Evolutionary conservation across 2,888 invertebrate species (phyloP).

Genomic region (Drosophila neonasuta): DNA sequence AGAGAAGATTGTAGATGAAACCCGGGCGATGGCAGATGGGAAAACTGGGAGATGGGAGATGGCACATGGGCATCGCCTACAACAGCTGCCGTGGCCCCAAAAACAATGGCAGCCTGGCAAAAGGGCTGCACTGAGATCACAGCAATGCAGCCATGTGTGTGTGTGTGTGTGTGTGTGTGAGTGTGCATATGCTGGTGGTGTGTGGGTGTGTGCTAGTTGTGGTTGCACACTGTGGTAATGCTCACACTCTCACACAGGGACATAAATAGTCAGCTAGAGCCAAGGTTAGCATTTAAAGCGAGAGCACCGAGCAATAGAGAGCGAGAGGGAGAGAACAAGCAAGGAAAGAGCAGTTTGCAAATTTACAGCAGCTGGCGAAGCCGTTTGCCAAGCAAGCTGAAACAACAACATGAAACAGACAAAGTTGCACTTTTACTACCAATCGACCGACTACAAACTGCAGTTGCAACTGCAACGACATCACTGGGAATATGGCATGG

Average conservation of each 20-base stretch:
- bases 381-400: neutral
- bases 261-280: slow-evolving; percentile 23
- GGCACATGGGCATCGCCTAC: slow-evolving; percentile 46
- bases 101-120: slow-evolving; percentile 46
- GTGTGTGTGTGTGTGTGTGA: slow-evolving; percentile 5
- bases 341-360: slow-evolving; percentile 33
- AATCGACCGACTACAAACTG: slow-evolving; percentile 45
- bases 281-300: slow-evolving; percentile 45
- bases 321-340: neutral
- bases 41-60: slow-evolving; percentile 14
- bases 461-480: slow-evolving; percentile 39
- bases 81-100: slow-evolving; percentile 63
- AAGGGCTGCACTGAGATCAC: slow-evolving; percentile 18
- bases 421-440: slow-evolving; percentile 72
- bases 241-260: slow-evolving; percentile 21
- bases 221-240: slow-evolving; percentile 51
- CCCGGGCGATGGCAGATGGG: slow-evolving; percentile 35
- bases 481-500: neutral
- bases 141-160: slow-evolving; percentile 30
- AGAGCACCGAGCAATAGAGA: neutral
- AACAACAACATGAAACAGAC: slow-evolving; percentile 39
- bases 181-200: slow-evolving; percentile 10
- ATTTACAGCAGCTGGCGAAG: slow-evolving; percentile 46
- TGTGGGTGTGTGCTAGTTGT: slow-evolving; percentile 41
- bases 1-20: slow-evolving; percentile 10